Conservation (phyloP, 2,113 vertebrate genomes). For the Tenebrosternarchus preto region DNA sequence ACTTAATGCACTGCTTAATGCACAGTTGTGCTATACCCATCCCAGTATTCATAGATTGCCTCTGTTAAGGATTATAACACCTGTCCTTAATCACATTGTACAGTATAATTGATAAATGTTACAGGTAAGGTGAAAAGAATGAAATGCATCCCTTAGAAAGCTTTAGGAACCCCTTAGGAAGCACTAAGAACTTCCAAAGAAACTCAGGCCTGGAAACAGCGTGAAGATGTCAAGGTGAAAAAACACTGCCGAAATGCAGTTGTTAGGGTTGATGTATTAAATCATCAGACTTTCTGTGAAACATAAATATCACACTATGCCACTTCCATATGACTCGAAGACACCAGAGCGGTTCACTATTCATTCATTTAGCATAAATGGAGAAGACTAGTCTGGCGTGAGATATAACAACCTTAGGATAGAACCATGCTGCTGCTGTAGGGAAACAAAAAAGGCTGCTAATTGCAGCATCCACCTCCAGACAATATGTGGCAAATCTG, state of each 20-base stretch:
- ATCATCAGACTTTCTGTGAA: neutral
- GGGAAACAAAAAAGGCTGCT: constrained; percentile 20
- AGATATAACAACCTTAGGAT: neutral
- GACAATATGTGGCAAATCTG: constrained; percentile 24
- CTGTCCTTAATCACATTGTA: too few relatives aligned
- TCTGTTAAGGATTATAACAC: neutral
- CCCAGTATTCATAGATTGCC: neutral
- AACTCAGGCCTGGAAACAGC: neutral
- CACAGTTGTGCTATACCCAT: neutral
- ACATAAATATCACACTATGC: neutral
- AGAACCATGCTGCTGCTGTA: neutral
- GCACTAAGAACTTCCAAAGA: too few relatives aligned
- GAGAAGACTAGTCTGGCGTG: neutral
- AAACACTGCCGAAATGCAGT: neutral
- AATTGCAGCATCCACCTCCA: constrained; percentile 28
- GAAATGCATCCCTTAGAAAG: neutral
- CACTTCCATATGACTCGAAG: neutral
- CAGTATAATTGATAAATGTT: neutral
- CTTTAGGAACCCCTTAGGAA: neutral
- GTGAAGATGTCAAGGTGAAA: neutral
- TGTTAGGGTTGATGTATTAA: neutral
- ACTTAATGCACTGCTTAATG: neutral
- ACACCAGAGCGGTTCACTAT: neutral
- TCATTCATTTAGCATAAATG: neutral
- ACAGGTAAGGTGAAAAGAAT: neutral